phyloP scores from a whole-genome alignment of 2,113 vertebrate species.

The Oryzias melastigma region DNA sequence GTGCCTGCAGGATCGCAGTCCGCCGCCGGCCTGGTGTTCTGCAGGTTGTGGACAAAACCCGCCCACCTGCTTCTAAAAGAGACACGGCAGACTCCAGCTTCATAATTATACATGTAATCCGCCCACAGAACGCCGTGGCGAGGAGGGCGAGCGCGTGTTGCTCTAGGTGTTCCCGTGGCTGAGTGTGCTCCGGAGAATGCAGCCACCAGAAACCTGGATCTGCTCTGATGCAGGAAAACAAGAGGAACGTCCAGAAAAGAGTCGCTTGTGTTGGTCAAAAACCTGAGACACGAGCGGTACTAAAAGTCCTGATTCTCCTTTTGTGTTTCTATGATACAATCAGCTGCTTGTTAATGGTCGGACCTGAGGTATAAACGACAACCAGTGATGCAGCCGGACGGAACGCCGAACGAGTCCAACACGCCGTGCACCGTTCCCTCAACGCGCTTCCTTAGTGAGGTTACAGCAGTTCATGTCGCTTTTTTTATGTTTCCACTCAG shows the following conservation, averaged over 20 bases:
- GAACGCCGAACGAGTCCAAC: constrained; percentile 26
- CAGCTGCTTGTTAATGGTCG: constrained; percentile 76
- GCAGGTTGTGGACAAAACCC: constrained; percentile 55
- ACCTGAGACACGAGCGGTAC: constrained; percentile 52
- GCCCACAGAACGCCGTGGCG: constrained; percentile 61
- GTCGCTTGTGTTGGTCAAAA: constrained; percentile 45
- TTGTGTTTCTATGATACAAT: constrained; percentile 71
- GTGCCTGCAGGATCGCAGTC: constrained; percentile 43
- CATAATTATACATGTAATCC: constrained; percentile 65
- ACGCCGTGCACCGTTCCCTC: constrained; percentile 24
- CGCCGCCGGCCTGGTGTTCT: constrained; percentile 46
- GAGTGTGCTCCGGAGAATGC: constrained; percentile 66
- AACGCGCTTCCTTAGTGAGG: constrained; percentile 61
- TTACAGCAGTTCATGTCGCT: constrained; percentile 64
- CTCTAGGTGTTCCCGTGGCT: constrained; percentile 42
- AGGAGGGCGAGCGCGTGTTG: constrained; percentile 40
- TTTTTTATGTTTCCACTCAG: constrained; percentile 53
- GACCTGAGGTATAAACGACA: constrained; percentile 80
- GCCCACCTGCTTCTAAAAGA: constrained; percentile 66
- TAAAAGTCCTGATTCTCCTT: constrained; percentile 73
- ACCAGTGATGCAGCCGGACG: constrained; percentile 70
- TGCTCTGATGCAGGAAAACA: constrained; percentile 31
- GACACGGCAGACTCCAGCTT: constrained; percentile 59
- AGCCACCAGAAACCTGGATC: constrained; percentile 63
- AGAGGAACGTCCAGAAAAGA: constrained; percentile 26